Percentiles rank a stretch among this genome's conserved stretches.
Evolutionary conservation across 2,797 vertebrate species (phyloP).

Genomic region (Sternarchorhynchus goeldii): DNA sequence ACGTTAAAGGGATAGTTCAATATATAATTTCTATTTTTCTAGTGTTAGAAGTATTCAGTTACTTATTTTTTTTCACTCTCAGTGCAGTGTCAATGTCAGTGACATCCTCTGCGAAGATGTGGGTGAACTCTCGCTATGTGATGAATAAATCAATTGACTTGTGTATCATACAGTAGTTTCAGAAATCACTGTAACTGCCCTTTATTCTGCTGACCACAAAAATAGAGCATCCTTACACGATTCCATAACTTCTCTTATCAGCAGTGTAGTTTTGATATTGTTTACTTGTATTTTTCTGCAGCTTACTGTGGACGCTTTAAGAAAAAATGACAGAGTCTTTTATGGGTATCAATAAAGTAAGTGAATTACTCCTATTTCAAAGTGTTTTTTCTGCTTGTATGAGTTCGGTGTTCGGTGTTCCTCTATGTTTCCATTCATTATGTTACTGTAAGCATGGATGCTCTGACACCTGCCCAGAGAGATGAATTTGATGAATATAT

Average conservation of each 20-base stretch:
- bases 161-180: conserved; percentile 9
- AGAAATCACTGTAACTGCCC: conserved; percentile 15
- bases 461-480: neutral
- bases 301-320: no score
- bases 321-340: neutral
- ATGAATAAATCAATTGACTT: neutral
- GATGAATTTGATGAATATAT: neutral
- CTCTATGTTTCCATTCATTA: neutral
- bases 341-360: neutral
- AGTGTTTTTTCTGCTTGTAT: no score
- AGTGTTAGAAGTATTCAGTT: conserved; percentile 8
- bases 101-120: conserved; percentile 6
- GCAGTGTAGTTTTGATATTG: no score
- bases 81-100: conserved; percentile 2
- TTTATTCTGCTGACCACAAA: neutral
- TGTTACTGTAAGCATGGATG: conserved; percentile 6
- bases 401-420: neutral
- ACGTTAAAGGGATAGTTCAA: conserved; percentile 43
- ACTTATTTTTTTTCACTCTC: conserved; percentile 8
- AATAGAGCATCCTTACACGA: no score
- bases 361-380: neutral
- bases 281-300: no score
- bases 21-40: conserved; percentile 23
- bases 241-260: no score
- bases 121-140: conserved; percentile 10